These are phyloP conservation scores for Tuberolachnus salignus DNA, from an alignment of 2,888 invertebrate species.

Conservation along the genomic window DNA sequence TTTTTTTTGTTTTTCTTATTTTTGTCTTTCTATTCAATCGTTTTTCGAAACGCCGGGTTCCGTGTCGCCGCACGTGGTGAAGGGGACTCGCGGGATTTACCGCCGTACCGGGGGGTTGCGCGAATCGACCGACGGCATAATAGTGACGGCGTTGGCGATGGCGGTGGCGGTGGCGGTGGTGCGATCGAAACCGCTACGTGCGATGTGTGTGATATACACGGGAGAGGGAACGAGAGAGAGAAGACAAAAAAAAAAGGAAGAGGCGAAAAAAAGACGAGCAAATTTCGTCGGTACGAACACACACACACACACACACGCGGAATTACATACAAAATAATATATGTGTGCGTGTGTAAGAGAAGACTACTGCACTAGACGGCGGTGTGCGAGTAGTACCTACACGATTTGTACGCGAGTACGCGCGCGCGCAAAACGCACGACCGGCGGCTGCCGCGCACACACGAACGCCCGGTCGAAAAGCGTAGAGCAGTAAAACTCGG, in stretches of 20 bases:
- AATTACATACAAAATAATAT: not conserved
- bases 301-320: not conserved
- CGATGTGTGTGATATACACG: too few relatives aligned
- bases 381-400: not conserved
- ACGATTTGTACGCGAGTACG: conserved; percentile 14
- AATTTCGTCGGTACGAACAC: conserved; percentile 3
- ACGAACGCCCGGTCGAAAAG: not conserved
- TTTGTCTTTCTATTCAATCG: too few relatives aligned
- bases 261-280: not conserved
- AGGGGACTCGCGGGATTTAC: not conserved
- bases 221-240: not conserved
- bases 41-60: not conserved
- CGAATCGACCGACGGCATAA: conserved; percentile 23
- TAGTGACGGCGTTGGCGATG: not conserved
- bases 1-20: too few relatives aligned
- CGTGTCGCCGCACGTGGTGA: too few relatives aligned
- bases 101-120: not conserved
- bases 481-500: not conserved
- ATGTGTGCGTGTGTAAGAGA: not conserved
- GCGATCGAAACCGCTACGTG: not conserved
- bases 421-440: not conserved
- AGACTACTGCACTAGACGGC: too few relatives aligned
- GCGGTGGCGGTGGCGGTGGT: not conserved
- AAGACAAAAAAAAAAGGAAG: too few relatives aligned
- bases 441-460: conserved; percentile 3